A percentile compares a stretch with the other conserved stretches of the same genome.
These are phyloP conservation scores for Cygnus atratus DNA, from an alignment of 2,113 vertebrate genomes.

Conservation along the genomic window DNA sequence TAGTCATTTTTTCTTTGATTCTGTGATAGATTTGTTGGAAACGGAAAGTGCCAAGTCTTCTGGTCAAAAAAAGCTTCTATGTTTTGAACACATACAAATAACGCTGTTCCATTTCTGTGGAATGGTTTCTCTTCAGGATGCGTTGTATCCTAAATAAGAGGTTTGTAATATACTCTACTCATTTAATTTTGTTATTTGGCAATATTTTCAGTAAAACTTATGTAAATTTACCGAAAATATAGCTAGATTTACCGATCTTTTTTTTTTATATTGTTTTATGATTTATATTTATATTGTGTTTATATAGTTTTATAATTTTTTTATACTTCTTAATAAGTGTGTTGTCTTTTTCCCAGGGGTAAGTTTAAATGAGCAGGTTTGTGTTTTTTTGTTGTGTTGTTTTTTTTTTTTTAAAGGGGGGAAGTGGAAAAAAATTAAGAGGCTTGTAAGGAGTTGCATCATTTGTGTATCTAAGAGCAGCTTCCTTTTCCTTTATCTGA, in stretches of 20 bases:
- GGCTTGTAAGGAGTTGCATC: slow-evolving; percentile 25
- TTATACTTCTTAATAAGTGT: not conserved
- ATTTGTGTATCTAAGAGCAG: slow-evolving; percentile 36
- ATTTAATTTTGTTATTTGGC: not conserved
- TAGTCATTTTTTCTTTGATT: not conserved
- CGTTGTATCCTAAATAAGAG: not conserved
- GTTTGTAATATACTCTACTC: not conserved
- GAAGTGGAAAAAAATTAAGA: not conserved
- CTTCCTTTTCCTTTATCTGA: slow-evolving; percentile 69
- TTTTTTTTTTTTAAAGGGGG: too few relatives aligned
- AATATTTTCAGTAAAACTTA: not conserved
- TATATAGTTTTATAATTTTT: not conserved
- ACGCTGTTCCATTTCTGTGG: not conserved
- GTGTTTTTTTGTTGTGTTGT: too few relatives aligned
- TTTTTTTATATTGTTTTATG: not conserved
- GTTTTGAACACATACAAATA: not conserved
- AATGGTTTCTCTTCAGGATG: not conserved
- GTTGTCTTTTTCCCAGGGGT: not conserved
- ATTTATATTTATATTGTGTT: not conserved
- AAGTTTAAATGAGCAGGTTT: not conserved
- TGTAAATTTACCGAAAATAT: not conserved
- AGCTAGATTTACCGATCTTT: not conserved
- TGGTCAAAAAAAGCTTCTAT: not conserved
- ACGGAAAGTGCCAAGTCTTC: not conserved
- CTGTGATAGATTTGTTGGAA: not conserved